phyloP scores from a whole-genome alignment of 1,140 invertebrate species.

The Coenobita brevimanus region DNA sequence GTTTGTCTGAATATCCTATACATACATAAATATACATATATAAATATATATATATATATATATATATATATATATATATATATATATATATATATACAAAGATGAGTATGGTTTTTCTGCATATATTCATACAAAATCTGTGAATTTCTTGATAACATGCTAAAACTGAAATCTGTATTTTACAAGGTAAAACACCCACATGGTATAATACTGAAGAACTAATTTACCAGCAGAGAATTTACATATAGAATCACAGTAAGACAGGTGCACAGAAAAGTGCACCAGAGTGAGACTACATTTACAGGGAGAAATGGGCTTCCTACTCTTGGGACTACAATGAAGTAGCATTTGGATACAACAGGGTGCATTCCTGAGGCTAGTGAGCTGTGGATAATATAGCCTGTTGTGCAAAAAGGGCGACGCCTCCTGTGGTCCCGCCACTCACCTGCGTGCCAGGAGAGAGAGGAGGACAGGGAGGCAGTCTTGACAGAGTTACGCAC shows the following conservation, averaged over 20 bases:
- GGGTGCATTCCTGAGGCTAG: conserved; percentile 58
- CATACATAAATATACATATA: not conserved
- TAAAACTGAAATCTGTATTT: not conserved
- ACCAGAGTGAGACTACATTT: not conserved
- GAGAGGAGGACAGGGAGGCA: conserved; percentile 66
- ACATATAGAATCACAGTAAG: not conserved
- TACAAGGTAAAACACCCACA: conserved; percentile 7
- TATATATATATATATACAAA: not conserved
- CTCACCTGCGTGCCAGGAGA: conserved; percentile 70
- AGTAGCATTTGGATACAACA: conserved; percentile 41
- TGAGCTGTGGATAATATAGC: conserved; percentile 44
- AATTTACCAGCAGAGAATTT: not conserved
- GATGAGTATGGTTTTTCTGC: conserved; percentile 1
- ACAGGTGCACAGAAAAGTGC: too few relatives aligned
- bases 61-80: not conserved
- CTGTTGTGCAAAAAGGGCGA: too few relatives aligned
- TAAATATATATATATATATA: too few relatives aligned
- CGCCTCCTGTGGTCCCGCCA: conserved; percentile 49
- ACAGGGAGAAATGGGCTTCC: conserved; percentile 3
- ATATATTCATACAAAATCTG: conserved; percentile 1
- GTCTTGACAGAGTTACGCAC: conserved; percentile 69
- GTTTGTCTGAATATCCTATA: too few relatives aligned
- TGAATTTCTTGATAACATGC: conserved; percentile 16
- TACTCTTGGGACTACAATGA: conserved; percentile 26
- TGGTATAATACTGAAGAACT: not conserved